phyloP scores from a whole-genome alignment of 1,140 invertebrate genomes.

The Thaumatotibia leucotreta region DNA sequence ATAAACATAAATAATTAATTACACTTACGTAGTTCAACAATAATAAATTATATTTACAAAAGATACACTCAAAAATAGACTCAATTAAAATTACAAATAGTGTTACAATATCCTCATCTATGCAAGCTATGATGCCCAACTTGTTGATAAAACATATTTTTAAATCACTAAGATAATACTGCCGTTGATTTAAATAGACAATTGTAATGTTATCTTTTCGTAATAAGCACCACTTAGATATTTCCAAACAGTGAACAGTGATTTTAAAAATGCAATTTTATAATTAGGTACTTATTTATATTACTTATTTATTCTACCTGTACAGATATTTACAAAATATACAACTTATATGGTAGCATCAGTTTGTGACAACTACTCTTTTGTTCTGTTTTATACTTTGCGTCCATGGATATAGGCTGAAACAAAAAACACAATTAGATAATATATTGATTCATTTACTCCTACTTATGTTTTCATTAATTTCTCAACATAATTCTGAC shows the following conservation, averaged over 20 bases:
- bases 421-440: constrained; percentile 28
- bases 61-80: too few relatives aligned
- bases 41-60: too few relatives aligned
- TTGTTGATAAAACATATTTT: too few relatives aligned
- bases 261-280: not conserved
- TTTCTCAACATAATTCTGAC: too few relatives aligned
- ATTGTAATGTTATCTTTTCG: not conserved
- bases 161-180: not conserved
- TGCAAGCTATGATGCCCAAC: too few relatives aligned
- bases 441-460: not conserved
- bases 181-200: not conserved
- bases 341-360: not conserved
- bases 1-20: too few relatives aligned
- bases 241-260: not conserved
- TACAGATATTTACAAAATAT: not conserved
- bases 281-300: not conserved
- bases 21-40: too few relatives aligned
- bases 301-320: not conserved
- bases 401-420: constrained; percentile 53
- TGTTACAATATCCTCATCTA: too few relatives aligned
- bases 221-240: not conserved
- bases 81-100: too few relatives aligned
- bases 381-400: constrained; percentile 40
- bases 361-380: not conserved
- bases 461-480: too few relatives aligned